Evolutionary conservation across 1,140 invertebrate genomes (phyloP), one percentile per base, ranked within the genome.

Genomic region (Drosophila willistoni): DNA sequence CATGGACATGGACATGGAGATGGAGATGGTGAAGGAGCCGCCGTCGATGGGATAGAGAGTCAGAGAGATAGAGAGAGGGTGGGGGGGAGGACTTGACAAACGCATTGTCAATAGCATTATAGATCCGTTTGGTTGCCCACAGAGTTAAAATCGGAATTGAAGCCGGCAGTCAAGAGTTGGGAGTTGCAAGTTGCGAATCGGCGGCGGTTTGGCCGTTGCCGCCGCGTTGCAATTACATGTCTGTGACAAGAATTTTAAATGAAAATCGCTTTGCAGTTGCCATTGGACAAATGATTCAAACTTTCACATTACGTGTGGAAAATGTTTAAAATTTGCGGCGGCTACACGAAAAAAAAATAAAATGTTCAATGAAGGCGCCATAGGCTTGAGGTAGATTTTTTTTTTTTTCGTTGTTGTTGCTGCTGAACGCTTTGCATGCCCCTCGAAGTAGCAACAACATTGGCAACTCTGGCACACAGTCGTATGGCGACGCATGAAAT

Each of bases 231-330:
- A 64, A 68, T 74, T 71, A 62, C 81, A 73, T 87, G 87, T 91
- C 78, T 90, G 89, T 91, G 87, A 90, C 87, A 91, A 91, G 87
- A 90, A 90, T 90, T 85, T 84, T 76, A 91, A 90, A 91, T 91
- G 89, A 90, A 82, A 78, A 79, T 74, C 68, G 70, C 64, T 66
- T 69, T 68, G 47, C 78, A 77, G 84, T 77, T 75, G 68, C 63
- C 64, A 68, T 60, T 75, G 83, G 83, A 90, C 85, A 90, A 90
- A 90, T 90, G 86, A 90, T 90, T 87, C 80, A 89, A 87, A 89
- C 89, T 90, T 91, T 84, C 83, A 77, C 74, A 73, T 80, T 84
- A 91, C 87, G 87, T 90, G 87, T 90, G 83, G 80, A 83, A 90
- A 90, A 91, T 90, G 71, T 72, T 90, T 76, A 90, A 90, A 90